Base-by-base conservation (phyloP, 2,888 invertebrate genomes). In the Bellardia pandia region DNA sequence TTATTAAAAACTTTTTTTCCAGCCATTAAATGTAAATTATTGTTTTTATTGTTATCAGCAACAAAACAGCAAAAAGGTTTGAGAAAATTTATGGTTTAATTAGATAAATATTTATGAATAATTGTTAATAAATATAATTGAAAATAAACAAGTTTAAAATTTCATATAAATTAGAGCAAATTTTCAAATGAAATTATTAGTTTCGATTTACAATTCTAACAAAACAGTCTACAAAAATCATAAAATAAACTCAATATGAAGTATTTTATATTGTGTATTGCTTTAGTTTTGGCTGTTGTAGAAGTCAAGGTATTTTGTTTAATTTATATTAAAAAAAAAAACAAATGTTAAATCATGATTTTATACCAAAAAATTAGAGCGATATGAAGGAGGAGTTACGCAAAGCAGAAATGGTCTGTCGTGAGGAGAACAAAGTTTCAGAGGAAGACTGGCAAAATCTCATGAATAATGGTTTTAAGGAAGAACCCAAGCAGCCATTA, bases 361-460 rank as follows among this genome's bases (percentile, higher is more conserved):
- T 1, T 2, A 30, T 48, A 1, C 8, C 58, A 40, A 9, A 2
- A 30, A n/a, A 45, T 1, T 13, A 88, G 88, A 72, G 71, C 11
- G 60, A 87, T 9, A 4, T 9, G 5, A 66, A 37, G 9, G 79
- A 79, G 1, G 68, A 76, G 1, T 0, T 78, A 3, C 16, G 23
- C 0, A 82, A 78, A 75, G 2, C 72, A 0, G 62, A 58, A 0
- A 11, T 56, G 30, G 80, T 86, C 88, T 92, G 92, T 80, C 80
- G 90, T 78, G 87, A 90, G 9, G 89, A 91, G 53, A 83, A 86
- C 0, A 89, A 90, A 23, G 58, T 91, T 8, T 78, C 82, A 0
- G 89, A 90, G 74, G 86, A 86, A 0, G 91, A 92, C 33, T 71
- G 92, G 0, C 90, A 74, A 88, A 79, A 86, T 86, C 71, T 83